Evolutionary conservation across 2,113 vertebrate genomes (phyloP), one percentile per base, ranked within the genome.

Genomic region (Tachysurus fulvidraco): DNA sequence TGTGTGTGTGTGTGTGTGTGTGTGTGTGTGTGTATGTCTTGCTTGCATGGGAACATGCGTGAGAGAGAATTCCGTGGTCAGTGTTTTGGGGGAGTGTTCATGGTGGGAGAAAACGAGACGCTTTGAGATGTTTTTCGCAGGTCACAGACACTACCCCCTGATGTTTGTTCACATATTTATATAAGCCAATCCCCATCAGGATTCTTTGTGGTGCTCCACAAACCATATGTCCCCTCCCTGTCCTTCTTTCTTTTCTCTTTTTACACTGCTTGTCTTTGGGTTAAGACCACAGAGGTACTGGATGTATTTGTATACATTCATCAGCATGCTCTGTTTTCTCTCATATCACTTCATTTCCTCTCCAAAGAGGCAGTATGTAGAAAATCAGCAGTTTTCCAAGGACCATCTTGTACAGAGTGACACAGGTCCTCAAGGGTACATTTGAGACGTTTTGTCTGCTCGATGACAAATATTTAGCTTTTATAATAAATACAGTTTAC

Each of bases 111-210:
- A 77, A 28, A 6, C 57, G 30, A 60, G 55, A 60, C 23, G 25
- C 50, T 80, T 60, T 59, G 82, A 52, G 81, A 86, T 86, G 74
- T 73, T 88, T 73, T 88, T 85, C 41, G 80, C 79, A 83, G 73
- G 81, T 60, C 54, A 55, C 50, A 67, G 46, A 85, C 54, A 73
- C 67, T 85, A 85, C 78, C 62, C 81, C 85, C 57, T 71, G n/a
- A 30, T 79, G 73, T 89, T 89, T 87, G 52, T 86, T 81, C 55
- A 73, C 77, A 55, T 89, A 87, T 89, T 84, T 89, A 87, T 71
- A 76, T 25, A 84, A 59, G 36, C 36, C 12, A 50, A 10, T 41
- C 85, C 74, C 73, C 60, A 23, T 57, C 46, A 74, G 62, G 73
- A 88, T 69, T 74, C 64, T 81, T n/a, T 19, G n/a, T 65, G 79